A percentile compares a stretch with the other conserved stretches of the same genome.
Conservation (phyloP, 2,888 invertebrate species). For the Drosophila longiperda region DNA sequence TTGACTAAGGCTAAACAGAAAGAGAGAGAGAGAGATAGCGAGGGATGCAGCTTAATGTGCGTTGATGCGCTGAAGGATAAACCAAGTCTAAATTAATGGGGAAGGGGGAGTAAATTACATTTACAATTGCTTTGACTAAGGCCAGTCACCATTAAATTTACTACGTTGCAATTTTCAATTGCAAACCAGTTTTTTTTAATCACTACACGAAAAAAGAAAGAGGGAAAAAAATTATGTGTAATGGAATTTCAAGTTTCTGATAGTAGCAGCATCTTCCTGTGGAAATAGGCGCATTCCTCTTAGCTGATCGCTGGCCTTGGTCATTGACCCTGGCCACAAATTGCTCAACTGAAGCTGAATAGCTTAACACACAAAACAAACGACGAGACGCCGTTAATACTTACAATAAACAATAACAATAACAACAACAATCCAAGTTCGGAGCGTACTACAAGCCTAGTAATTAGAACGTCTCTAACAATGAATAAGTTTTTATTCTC, state of each 20-base stretch:
- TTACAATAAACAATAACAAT: constrained; percentile 44
- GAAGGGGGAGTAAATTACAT: constrained; percentile 23
- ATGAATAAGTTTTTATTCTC: constrained; percentile 47
- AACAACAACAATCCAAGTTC: background rate
- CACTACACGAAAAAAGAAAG: constrained; percentile 18
- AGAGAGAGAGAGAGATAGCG: background rate
- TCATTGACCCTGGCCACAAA: constrained; percentile 64
- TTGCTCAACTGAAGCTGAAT: constrained; percentile 3
- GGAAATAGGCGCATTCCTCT: constrained; percentile 44
- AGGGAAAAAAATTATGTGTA: constrained; percentile 25
- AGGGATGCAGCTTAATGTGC: background rate
- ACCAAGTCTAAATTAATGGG: constrained; percentile 33
- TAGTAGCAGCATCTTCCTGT: constrained; percentile 57
- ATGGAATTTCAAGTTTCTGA: constrained; percentile 56
- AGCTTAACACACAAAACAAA: constrained; percentile 25
- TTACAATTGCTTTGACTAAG: constrained; percentile 56
- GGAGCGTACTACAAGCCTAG: constrained; percentile 25
- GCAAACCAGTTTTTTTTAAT: constrained; percentile 69
- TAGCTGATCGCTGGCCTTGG: constrained; percentile 37
- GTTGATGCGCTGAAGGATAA: constrained; percentile 60
- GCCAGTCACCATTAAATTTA: constrained; percentile 61
- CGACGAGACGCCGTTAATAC: constrained; percentile 37
- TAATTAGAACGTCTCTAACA: constrained; percentile 61
- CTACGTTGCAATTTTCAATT: constrained; percentile 49
- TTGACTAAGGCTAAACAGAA: constrained; percentile 57